Percentiles rank a stretch among this genome's conserved stretches.
These are phyloP conservation scores for Lasiurus cinereus DNA, from an alignment of 2,113 vertebrate species.

Conservation along the genomic window DNA sequence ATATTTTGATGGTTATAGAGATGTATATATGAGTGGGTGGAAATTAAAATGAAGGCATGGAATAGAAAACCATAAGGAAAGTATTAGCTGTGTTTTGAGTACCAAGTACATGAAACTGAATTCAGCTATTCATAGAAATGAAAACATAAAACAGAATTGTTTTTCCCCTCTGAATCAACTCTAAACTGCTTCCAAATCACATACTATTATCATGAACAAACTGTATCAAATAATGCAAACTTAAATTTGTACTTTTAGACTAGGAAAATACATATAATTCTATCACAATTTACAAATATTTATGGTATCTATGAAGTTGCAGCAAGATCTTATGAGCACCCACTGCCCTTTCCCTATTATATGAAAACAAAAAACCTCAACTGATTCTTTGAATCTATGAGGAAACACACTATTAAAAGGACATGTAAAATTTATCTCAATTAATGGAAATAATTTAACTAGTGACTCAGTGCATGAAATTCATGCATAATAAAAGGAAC, in stretches of 20 bases:
- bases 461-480: too few relatives aligned
- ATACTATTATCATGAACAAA: slow-evolving; percentile 44
- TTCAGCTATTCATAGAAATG: slow-evolving; percentile 61
- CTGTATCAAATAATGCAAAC: slow-evolving; percentile 52
- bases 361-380: slow-evolving; percentile 13
- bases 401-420: neutral
- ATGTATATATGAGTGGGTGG: slow-evolving; percentile 16
- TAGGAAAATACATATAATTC: slow-evolving; percentile 10
- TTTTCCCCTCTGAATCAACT: slow-evolving; percentile 40
- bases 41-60: slow-evolving; percentile 54
- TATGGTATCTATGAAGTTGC: neutral
- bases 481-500: too few relatives aligned
- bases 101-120: slow-evolving; percentile 56
- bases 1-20: slow-evolving; percentile 20
- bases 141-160: slow-evolving; percentile 66
- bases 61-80: slow-evolving; percentile 65
- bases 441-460: slow-evolving; percentile 18
- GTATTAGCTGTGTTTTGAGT: slow-evolving; percentile 52
- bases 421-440: slow-evolving; percentile 51
- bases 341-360: neutral
- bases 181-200: slow-evolving; percentile 55
- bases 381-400: slow-evolving; percentile 30
- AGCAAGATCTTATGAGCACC: neutral
- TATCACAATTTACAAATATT: slow-evolving; percentile 59
- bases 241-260: neutral